A percentile compares a stretch with the other conserved stretches of the same genome.
Evolutionary conservation across 2,797 vertebrate species (phyloP).

Genomic region (Prunella strophiata): DNA sequence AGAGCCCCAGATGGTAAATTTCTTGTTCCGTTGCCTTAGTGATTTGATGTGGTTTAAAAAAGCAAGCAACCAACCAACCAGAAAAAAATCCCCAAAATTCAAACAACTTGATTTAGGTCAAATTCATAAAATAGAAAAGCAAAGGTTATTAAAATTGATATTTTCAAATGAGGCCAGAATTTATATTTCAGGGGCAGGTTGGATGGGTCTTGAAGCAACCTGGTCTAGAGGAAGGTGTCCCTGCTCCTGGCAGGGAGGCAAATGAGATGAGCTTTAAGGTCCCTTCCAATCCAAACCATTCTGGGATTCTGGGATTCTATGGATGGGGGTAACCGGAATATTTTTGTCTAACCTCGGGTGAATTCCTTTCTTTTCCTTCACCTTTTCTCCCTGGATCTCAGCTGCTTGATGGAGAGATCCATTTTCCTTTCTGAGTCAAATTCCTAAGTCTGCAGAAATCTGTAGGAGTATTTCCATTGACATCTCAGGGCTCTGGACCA

Average conservation of each 20-base stretch:
- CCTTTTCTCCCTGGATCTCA: background rate
- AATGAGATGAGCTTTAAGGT: accelerated
- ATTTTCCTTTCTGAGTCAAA: background rate
- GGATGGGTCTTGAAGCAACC: background rate
- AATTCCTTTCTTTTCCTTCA: background rate
- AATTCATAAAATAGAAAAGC: no score
- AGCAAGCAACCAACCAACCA: background rate
- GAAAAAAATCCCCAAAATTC: background rate
- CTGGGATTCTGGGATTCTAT: background rate
- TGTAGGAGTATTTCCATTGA: background rate
- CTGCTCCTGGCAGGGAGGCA: background rate
- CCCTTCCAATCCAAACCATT: background rate
- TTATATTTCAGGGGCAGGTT: background rate
- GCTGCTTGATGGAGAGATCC: background rate
- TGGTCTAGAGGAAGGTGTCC: background rate
- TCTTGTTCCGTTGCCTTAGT: background rate
- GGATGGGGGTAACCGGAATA: background rate
- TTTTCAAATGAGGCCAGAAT: no score
- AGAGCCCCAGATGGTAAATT: background rate
- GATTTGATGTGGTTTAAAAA: background rate
- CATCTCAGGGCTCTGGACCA: background rate
- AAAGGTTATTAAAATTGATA: no score
- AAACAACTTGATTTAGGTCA: background rate
- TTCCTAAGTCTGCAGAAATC: background rate
- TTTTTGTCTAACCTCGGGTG: background rate